A percentile compares a stretch with the other conserved stretches of the same genome.
Conservation (phyloP, 2,888 invertebrate species). For the Scrobipalpa atriplicella region DNA sequence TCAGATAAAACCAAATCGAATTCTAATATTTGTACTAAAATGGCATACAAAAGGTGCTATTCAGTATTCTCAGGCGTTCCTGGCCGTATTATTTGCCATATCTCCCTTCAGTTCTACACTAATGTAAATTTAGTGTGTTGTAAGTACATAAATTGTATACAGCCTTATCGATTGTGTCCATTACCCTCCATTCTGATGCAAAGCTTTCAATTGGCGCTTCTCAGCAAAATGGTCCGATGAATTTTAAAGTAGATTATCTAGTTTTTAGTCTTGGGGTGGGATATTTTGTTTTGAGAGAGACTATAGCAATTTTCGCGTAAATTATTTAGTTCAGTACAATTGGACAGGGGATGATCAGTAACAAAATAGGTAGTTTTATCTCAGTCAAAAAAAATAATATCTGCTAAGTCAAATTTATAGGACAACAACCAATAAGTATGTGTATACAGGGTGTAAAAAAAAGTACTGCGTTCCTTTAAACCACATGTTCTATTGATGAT, state of each 20-base stretch:
- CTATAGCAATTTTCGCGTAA: no score
- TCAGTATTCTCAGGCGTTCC: conserved; percentile 4
- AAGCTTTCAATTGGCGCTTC: conserved; percentile 26
- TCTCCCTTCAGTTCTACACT: conserved; percentile 11
- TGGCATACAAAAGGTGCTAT: conserved; percentile 12
- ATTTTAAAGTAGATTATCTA: conserved; percentile 24
- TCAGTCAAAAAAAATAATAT: no score
- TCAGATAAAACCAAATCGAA: conserved; percentile 1
- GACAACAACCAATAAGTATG: no score
- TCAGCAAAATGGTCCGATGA: conserved; percentile 22
- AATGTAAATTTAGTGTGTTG: conserved; percentile 24
- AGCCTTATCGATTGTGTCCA: conserved; percentile 25
- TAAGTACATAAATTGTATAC: conserved; percentile 17
- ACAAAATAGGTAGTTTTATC: no score
- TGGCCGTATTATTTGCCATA: conserved; percentile 12
- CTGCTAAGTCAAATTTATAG: no score
- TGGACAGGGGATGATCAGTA: no score
- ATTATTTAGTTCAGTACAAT: no score
- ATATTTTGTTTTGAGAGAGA: background rate
- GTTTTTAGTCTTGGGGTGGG: background rate
- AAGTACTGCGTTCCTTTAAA: no score
- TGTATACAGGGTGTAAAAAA: no score
- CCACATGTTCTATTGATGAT: no score
- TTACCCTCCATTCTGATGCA: conserved; percentile 10
- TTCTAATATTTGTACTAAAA: conserved; percentile 18